Evolutionary conservation across 2,888 invertebrate genomes (phyloP).

Genomic region (Trissonchulus sp.): DNA sequence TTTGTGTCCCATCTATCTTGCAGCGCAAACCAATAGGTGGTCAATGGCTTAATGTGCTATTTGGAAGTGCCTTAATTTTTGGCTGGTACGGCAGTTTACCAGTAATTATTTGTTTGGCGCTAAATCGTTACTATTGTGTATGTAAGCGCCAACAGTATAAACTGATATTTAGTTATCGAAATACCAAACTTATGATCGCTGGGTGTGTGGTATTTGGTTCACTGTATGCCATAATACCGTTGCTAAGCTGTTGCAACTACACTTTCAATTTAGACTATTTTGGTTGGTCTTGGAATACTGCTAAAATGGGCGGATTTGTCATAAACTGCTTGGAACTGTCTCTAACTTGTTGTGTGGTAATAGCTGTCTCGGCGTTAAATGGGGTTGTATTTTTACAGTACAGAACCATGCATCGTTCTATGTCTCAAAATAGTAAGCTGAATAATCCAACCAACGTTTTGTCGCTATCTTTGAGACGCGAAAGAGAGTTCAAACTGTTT

Average conservation of each 20-base stretch:
- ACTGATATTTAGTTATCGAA: neutral
- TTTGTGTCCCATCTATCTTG: neutral
- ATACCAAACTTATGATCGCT: neutral
- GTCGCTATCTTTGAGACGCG: neutral
- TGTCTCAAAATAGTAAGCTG: no score
- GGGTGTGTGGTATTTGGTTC: neutral
- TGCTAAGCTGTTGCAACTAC: neutral
- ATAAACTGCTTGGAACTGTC: neutral
- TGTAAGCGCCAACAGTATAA: neutral
- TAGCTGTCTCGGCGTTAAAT: neutral
- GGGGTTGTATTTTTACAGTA: neutral
- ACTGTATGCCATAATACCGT: neutral
- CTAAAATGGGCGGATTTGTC: neutral
- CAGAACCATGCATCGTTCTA: neutral
- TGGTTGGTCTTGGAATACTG: neutral
- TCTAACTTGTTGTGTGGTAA: neutral
- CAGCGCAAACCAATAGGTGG: neutral
- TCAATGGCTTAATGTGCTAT: neutral
- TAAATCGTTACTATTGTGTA: neutral
- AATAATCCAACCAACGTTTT: neutral
- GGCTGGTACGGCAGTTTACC: neutral
- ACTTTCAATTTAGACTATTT: neutral
- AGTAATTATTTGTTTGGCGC: neutral
- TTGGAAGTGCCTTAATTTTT: neutral
- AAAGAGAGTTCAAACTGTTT: neutral